Evolutionary conservation across 2,888 invertebrate species (phyloP).

Genomic region (Acleris cristana): DNA sequence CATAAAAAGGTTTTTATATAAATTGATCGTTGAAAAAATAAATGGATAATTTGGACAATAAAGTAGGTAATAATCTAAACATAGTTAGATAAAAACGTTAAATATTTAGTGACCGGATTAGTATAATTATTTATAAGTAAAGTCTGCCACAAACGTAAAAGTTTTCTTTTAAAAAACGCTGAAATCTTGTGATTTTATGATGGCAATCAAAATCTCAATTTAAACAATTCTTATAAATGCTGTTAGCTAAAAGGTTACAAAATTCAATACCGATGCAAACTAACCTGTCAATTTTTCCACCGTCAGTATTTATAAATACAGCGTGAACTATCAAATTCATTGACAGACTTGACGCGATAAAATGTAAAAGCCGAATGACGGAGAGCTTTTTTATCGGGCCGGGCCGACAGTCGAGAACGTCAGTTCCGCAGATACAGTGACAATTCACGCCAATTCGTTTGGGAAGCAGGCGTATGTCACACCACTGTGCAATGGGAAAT

Average conservation of each 20-base stretch:
- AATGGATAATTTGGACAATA: too few species aligned
- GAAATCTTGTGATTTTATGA: too few species aligned
- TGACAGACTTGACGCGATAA: constrained; percentile 50
- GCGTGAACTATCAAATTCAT: constrained; percentile 40
- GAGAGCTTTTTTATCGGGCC: constrained; percentile 55
- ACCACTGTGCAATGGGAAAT: constrained; percentile 39
- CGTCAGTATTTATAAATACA: constrained; percentile 31
- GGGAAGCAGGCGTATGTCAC: constrained; percentile 46
- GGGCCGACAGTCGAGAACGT: constrained; percentile 48
- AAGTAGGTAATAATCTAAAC: too few species aligned
- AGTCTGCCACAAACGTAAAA: too few species aligned
- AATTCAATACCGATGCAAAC: constrained; percentile 3
- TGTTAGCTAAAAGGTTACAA: background rate
- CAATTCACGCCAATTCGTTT: constrained; percentile 63
- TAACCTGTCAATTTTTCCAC: constrained; percentile 9
- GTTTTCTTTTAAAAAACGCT: too few species aligned
- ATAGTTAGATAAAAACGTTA: too few species aligned
- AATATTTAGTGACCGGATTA: too few species aligned
- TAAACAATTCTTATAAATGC: too few species aligned
- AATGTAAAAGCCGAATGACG: constrained; percentile 63
- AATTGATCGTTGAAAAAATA: too few species aligned
- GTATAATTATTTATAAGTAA: too few species aligned
- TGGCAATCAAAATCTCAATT: too few species aligned
- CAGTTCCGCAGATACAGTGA: constrained; percentile 58
- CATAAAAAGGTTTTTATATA: too few species aligned